Evolutionary conservation across 2,113 vertebrate species (phyloP).

Genomic region (Elephantulus edwardii): DNA sequence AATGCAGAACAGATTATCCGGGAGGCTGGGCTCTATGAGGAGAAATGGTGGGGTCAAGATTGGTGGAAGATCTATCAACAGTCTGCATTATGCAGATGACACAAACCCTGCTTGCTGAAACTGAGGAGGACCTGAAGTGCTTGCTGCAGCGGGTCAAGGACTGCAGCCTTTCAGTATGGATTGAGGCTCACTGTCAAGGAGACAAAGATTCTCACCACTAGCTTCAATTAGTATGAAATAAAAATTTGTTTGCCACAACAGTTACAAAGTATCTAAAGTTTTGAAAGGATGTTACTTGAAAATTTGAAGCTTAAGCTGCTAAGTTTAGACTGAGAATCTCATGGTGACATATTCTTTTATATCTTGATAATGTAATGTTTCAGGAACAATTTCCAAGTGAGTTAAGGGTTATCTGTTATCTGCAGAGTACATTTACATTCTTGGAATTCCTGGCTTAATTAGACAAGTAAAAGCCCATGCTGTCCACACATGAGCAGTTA

Average conservation of each 20-base stretch:
- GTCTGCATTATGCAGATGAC: too few relatives aligned
- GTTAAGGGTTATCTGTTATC: background rate
- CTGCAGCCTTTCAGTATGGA: too few relatives aligned
- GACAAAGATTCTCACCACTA: too few relatives aligned
- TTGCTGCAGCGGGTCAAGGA: too few relatives aligned
- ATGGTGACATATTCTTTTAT: background rate
- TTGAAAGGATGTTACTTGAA: background rate
- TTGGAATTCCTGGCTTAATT: constrained; percentile 1
- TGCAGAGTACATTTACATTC: background rate
- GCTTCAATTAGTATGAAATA: background rate
- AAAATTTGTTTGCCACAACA: background rate
- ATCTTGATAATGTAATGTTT: background rate
- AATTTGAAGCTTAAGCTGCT: background rate
- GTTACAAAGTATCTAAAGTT: background rate
- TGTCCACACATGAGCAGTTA: background rate
- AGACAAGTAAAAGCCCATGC: background rate
- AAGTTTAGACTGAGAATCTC: background rate
- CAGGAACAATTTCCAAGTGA: background rate
- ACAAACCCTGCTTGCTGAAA: too few relatives aligned
- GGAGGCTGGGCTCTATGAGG: too few relatives aligned
- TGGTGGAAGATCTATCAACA: too few relatives aligned
- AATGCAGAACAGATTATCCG: too few relatives aligned
- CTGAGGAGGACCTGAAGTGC: too few relatives aligned
- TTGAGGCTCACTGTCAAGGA: too few relatives aligned
- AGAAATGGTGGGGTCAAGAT: too few relatives aligned